These are phyloP conservation scores for Heteromurus nitidus DNA, from an alignment of 2,888 invertebrate species.

Conservation along the genomic window DNA sequence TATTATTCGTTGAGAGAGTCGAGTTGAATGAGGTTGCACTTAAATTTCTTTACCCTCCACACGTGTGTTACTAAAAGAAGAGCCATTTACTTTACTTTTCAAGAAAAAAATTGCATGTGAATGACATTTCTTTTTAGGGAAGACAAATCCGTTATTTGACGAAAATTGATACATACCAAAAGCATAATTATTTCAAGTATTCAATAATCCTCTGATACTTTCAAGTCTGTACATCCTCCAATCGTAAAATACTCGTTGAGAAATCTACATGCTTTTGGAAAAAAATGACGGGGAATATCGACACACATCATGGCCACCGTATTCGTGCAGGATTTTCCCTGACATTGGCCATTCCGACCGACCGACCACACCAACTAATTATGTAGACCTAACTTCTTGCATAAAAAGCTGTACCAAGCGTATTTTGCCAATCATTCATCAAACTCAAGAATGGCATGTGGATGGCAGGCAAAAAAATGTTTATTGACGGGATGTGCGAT, in stretches of 20 bases:
- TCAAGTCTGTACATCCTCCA: too few species aligned
- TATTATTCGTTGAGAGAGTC: too few species aligned
- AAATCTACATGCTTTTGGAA: too few species aligned
- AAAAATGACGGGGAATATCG: too few species aligned
- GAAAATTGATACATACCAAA: slow-evolving; percentile 26
- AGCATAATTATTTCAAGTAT: background rate
- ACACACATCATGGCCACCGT: too few species aligned
- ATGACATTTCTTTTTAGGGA: slow-evolving; percentile 30
- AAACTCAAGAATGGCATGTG: slow-evolving; percentile 18
- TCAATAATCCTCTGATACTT: too few species aligned
- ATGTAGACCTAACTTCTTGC: background rate
- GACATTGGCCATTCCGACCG: slow-evolving; percentile 1
- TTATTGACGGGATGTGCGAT: slow-evolving; percentile 11
- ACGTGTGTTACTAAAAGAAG: too few species aligned
- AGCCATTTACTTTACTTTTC: too few species aligned
- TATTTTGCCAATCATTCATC: slow-evolving; percentile 30
- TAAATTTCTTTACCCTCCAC: too few species aligned
- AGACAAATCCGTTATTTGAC: slow-evolving; percentile 16
- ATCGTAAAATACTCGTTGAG: background rate
- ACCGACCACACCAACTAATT: background rate
- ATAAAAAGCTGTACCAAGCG: background rate
- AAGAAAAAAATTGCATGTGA: too few species aligned
- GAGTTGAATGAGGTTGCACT: too few species aligned
- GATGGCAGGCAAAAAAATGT: slow-evolving; percentile 17
- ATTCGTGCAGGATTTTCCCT: too few species aligned